Base-by-base conservation (phyloP, 2,113 vertebrate species). In the Siniperca chuatsi region DNA sequence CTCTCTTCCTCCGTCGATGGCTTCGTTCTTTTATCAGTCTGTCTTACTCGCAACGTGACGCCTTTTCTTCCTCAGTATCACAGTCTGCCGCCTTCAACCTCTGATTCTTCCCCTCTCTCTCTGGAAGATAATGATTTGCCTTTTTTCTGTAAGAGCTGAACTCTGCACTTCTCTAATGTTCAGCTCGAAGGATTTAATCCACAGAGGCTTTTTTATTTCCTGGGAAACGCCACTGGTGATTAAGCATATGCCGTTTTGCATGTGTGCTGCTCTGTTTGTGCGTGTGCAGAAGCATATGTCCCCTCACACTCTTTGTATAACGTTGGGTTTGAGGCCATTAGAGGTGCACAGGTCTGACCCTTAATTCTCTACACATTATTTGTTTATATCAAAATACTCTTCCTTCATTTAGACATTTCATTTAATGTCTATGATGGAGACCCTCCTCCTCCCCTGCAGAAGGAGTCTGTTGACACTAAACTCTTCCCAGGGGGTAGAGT, bases 111-210 rank as follows among this genome's bases (percentile, higher is more conserved):
- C 83, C 68, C 81, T 75, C 52, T 54, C 68, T 80, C 79, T 71
- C 46, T 35, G 71, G 52, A 83, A 90, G 91, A 94, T 93, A 91
- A 91, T 91, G 68, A 91, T 88, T 90, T 85, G 86, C 84, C 82
- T 89, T 82, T 88, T 52, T 83, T 79, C 87, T 88, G 82, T 81
- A 77, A 89, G 87, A 92, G 92, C 91, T 93, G 93, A 94, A 93
- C 93, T 93, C 89, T 93, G 91, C 88, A 87, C 91, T 92, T 90
- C 84, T 94, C 85, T 89, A 89, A 90, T 92, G 87, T 93, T 93
- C 79, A 33, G 81, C 82, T 92, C 78, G 3, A 67, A 87, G 87
- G 89, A 83, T 85, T 91, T 92, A 93, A 93, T 93, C 92, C 91
- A 81, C 58, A 21, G n/a, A 72, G 66, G 81, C 61, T 87, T 86